Conservation (phyloP, 2,888 invertebrate species). For the Thyatira batis region DNA sequence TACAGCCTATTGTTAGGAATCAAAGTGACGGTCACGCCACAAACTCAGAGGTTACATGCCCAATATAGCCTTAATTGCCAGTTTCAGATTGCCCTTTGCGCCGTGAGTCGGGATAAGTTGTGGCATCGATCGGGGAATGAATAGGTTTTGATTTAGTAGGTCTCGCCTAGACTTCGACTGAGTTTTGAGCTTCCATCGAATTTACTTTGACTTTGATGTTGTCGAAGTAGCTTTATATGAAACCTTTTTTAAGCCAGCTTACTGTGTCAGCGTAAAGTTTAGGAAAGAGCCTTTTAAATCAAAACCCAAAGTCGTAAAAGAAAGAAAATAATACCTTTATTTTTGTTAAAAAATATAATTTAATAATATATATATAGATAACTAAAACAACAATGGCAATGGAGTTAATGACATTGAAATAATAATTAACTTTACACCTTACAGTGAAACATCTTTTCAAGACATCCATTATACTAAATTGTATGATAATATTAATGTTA, state of each 20-base stretch:
- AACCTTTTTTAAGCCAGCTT: not conserved
- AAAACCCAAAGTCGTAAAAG: too few relatives aligned
- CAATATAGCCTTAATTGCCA: not conserved
- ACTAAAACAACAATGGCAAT: constrained; percentile 73
- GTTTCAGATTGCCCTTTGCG: not conserved
- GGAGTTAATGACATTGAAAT: constrained; percentile 44
- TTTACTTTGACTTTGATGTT: too few relatives aligned
- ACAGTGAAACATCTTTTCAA: constrained; percentile 54
- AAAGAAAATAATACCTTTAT: too few relatives aligned
- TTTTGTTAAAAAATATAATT: constrained; percentile 62
- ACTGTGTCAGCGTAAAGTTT: too few relatives aligned
- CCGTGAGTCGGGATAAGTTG: not conserved
- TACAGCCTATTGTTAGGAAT: not conserved
- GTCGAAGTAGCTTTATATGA: not conserved
- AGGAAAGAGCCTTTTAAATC: too few relatives aligned
- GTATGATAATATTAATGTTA: constrained; percentile 16
- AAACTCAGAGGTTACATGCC: not conserved
- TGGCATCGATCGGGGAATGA: not conserved
- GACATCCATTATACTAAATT: constrained; percentile 41
- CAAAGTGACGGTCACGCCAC: not conserved
- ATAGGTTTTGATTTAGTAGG: not conserved
- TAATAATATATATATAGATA: constrained; percentile 62
- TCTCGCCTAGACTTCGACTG: too few relatives aligned
- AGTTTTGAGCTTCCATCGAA: too few relatives aligned
- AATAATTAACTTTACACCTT: constrained; percentile 27